Evolutionary conservation across 2,113 vertebrate species (phyloP).

Genomic region (Murina feae): DNA sequence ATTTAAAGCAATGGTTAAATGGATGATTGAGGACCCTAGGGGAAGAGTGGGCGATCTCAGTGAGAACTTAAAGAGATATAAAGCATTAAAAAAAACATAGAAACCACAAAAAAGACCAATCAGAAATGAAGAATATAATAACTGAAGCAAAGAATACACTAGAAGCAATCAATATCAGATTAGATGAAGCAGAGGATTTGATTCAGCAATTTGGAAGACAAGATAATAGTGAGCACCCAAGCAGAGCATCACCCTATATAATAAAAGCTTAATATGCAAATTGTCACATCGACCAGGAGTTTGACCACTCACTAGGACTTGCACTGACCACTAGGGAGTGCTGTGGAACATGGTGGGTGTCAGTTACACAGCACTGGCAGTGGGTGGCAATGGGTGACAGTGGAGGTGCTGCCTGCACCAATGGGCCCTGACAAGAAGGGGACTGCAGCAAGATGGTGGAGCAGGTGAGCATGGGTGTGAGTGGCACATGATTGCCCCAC

Average conservation of each 20-base stretch:
- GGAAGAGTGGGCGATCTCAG: background rate
- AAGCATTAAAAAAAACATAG: background rate
- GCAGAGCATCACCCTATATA: background rate
- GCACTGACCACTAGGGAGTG: no score
- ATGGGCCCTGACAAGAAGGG: no score
- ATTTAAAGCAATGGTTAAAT: background rate
- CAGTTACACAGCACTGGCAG: no score
- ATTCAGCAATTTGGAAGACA: background rate
- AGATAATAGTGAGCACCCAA: background rate
- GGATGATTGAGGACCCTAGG: background rate
- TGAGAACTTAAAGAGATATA: background rate
- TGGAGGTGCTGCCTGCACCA: no score
- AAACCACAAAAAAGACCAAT: background rate
- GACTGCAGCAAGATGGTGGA: no score
- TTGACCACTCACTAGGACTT: no score
- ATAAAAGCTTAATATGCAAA: no score
- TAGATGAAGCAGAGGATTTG: background rate
- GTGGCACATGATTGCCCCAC: no score
- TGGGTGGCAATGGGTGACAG: no score
- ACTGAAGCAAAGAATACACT: background rate
- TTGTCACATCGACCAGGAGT: no score
- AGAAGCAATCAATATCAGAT: background rate
- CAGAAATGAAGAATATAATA: background rate
- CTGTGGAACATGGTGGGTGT: accelerated
- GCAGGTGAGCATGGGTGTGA: no score